Percentiles rank a stretch among this genome's conserved stretches.
These are phyloP conservation scores for Rosalia funebris DNA, from an alignment of 2,888 invertebrate genomes.

Conservation along the genomic window DNA sequence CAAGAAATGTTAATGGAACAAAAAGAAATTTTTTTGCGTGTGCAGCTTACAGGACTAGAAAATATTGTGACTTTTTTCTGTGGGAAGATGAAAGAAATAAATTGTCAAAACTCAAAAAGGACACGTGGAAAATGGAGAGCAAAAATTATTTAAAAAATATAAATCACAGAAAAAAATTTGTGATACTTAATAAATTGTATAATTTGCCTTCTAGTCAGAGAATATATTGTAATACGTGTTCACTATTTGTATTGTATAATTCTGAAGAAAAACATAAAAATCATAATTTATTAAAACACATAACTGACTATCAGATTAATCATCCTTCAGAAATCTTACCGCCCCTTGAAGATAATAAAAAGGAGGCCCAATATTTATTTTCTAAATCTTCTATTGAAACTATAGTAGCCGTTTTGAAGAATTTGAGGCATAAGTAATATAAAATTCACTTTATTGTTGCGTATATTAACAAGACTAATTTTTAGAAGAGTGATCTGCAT, in stretches of 20 bases:
- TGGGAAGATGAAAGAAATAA: conserved; percentile 66
- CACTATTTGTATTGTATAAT: conserved; percentile 65
- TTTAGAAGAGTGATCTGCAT: conserved; percentile 82
- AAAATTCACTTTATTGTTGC: not conserved
- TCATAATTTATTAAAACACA: conserved; percentile 67
- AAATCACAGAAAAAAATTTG: conserved; percentile 68
- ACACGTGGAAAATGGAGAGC: conserved; percentile 67
- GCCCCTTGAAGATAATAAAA: conserved; percentile 78
- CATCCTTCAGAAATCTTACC: conserved; percentile 76
- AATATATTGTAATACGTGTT: conserved; percentile 74
- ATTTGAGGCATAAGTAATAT: conserved; percentile 69
- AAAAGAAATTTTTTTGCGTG: conserved; percentile 80
- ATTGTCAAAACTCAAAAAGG: conserved; percentile 55
- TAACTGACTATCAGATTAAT: conserved; percentile 69
- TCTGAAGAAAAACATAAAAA: conserved; percentile 66
- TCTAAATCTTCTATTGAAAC: conserved; percentile 73
- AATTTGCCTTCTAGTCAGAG: conserved; percentile 63
- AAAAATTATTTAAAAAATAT: conserved; percentile 64
- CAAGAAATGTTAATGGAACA: conserved; percentile 56
- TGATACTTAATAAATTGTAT: conserved; percentile 66
- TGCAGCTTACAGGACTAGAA: conserved; percentile 83
- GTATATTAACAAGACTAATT: conserved; percentile 38
- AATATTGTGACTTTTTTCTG: conserved; percentile 79
- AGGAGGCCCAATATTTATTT: conserved; percentile 91
- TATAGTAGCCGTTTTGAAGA: conserved; percentile 71